A percentile compares a stretch with the other conserved stretches of the same genome.
Conservation (phyloP, 2,113 vertebrate genomes). For the western clawed frog (Xenopus tropicalis) region DNA sequence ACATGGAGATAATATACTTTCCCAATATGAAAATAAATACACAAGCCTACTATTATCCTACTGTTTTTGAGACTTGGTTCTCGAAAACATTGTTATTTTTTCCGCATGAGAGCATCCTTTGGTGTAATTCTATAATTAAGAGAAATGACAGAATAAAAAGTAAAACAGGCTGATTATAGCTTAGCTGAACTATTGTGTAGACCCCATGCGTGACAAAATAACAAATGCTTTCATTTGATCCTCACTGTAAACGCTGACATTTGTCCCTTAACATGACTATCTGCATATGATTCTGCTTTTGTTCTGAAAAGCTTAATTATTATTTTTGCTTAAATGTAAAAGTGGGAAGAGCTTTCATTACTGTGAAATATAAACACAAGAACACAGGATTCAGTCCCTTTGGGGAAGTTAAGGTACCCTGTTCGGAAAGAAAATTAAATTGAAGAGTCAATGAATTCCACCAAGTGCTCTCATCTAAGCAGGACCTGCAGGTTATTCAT, state of each 20-base stretch:
- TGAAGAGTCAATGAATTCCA: too few relatives aligned
- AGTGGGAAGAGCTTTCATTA: slow-evolving; percentile 25
- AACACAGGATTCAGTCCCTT: slow-evolving; percentile 7
- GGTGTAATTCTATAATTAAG: slow-evolving; percentile 37
- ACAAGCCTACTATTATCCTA: not conserved
- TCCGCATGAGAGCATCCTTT: slow-evolving; percentile 20
- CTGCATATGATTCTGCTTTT: slow-evolving; percentile 3
- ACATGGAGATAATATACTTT: too few relatives aligned
- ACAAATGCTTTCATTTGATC: slow-evolving; percentile 21
- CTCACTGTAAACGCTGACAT: slow-evolving; percentile 9
- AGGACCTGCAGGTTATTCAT: too few relatives aligned
- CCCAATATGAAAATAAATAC: too few relatives aligned
- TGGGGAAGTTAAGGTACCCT: too few relatives aligned
- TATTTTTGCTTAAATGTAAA: slow-evolving; percentile 26
- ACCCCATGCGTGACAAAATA: slow-evolving; percentile 17
- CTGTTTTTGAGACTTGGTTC: not conserved
- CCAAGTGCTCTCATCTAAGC: too few relatives aligned
- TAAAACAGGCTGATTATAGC: slow-evolving; percentile 38
- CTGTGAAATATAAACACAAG: slow-evolving; percentile 9
- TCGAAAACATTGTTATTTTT: slow-evolving; percentile 17
- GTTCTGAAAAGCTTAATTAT: slow-evolving; percentile 31
- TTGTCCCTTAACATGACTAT: slow-evolving; percentile 25
- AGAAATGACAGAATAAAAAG: slow-evolving; percentile 35
- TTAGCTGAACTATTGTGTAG: slow-evolving; percentile 13
- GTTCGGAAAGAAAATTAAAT: too few relatives aligned